Base-by-base conservation (phyloP, 2,797 vertebrate genomes). In the Neosilurus mollespiculum region DNA sequence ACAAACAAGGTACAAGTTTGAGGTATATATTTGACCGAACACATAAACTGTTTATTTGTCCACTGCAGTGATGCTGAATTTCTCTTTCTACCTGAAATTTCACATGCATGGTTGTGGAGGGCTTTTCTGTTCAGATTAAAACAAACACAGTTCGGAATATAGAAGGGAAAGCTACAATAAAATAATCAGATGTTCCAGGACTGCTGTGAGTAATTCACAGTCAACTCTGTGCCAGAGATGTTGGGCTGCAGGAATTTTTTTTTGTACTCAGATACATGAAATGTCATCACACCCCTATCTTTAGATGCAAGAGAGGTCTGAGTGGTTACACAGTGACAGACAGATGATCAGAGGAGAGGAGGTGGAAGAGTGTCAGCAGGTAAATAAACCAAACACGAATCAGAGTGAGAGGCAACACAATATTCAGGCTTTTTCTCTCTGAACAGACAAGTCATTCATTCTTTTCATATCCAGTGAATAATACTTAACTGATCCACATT, bases 321-420 rank as follows among this genome's bases (percentile, higher is more conserved):
- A 65, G 37, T n/a, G n/a, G 75, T n/a, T 43, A 16, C 20, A 43
- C 43, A 56, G 43, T 78, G 77, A 53, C 61, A 78, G 77, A 53
- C 77, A 78, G 77, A n/a, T 24, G 65, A 78, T 78, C 61, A 53
- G 61, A 78, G n/a, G 37, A 51, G 59, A 49, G 59, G 16, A 62
- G 24, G 76, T 26, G 76, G 10, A 20, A 53, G 43, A 30, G 61
- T 65, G 43, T 51, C 43, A 53, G 76, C 4, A 8, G 59, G 14
- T 64, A 64, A 78, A 78, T n/a, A 78, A 78, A 64, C 43, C 24
- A 64, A 64, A 64, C 76, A 65, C 22, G 34, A 62, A 59, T 24
- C 34, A 62, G 34, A 16, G 56, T 9, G 34, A 62, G 59, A 12
- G 61, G 65, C 59, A 51, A 49, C 26, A 26, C 51, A n/a, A 53